Evolutionary conservation across 2,113 vertebrate genomes (phyloP), one percentile per base, ranked within the genome.

Genomic region (Hypanus sabinus): DNA sequence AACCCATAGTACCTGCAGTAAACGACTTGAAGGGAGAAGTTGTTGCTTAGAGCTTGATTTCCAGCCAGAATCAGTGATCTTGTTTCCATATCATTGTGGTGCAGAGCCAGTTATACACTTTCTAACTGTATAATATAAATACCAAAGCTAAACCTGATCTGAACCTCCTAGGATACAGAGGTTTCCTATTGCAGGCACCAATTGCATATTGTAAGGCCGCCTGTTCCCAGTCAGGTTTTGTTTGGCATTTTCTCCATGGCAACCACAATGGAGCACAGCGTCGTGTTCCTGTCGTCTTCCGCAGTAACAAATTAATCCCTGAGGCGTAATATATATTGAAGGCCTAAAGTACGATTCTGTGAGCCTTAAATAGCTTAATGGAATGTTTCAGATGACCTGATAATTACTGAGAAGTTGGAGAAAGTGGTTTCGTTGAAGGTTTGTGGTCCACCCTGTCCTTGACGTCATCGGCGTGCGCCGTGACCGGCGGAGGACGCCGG

Each of bases 211-310:
- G 2, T 46, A 11, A 46, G 4, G 46, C 46, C 46, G 46, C 46
- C 46, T 1, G 1, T 46, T 46, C 46, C 46, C 4, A 3, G 46
- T 46, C 46, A 46, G 46, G 46, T 46, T 1, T 96, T 94, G 95
- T 75, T 76, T 0, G 33, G 20, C 0, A 91, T 36, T 1, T 87
- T 94, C 38, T 7, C 95, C 71, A 94, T 85, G 38, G 95, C 94
- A 95, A 96, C 95, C 1, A 55, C 81, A 81, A 94, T 94, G 94
- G 94, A 94, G 68, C 85, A 90, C 60, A 22, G 20, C 12, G 79
- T 22, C 12, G 12, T n/a, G 0, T 33, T 68, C 60, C 27, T 18
- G 60, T 18, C 30, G 60, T 36, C 85, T 14, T 16, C 85, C 83
- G 57, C 71, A 24, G 20, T 20, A 24, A 73, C 71, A 73, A 73